Evolutionary conservation across 2,888 invertebrate genomes (phyloP).

Genomic region (Matsumyia berberina): DNA sequence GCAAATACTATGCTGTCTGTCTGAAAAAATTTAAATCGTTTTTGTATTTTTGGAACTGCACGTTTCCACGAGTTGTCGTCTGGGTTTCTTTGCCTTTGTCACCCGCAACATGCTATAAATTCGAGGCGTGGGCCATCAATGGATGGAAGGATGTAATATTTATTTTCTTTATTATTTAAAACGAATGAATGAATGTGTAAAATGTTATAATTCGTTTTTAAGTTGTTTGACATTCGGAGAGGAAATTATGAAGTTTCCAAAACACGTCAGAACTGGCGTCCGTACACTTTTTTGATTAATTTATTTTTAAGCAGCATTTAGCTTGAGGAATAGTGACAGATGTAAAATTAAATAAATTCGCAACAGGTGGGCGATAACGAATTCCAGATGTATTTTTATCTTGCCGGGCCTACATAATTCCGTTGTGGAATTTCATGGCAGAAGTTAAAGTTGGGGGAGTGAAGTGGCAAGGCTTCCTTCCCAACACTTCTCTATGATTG

Average conservation of each 20-base stretch:
- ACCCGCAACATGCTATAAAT: slow-evolving; percentile 52
- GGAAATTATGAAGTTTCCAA: slow-evolving; percentile 11
- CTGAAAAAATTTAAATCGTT: slow-evolving; percentile 31
- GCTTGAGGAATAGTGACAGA: too few relatives aligned
- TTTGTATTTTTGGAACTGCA: slow-evolving; percentile 68
- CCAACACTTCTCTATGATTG: too few relatives aligned
- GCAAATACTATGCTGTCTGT: slow-evolving; percentile 33
- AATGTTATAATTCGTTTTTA: slow-evolving; percentile 32
- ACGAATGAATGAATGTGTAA: slow-evolving; percentile 58
- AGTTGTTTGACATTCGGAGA: slow-evolving; percentile 14
- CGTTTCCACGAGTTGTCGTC: slow-evolving; percentile 55
- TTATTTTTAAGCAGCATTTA: slow-evolving; percentile 12
- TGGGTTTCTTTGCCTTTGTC: slow-evolving; percentile 32
- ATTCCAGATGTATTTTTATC: too few relatives aligned
- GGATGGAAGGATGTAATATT: slow-evolving; percentile 46
- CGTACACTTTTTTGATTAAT: background rate
- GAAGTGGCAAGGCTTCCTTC: too few relatives aligned
- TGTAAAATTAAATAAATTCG: too few relatives aligned
- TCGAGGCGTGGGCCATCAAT: slow-evolving; percentile 63
- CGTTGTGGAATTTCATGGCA: too few relatives aligned
- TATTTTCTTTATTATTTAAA: slow-evolving; percentile 18
- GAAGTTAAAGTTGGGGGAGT: too few relatives aligned
- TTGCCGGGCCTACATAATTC: too few relatives aligned
- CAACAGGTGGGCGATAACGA: too few relatives aligned
- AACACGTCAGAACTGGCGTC: background rate